Evolutionary conservation across 2,888 invertebrate species (phyloP).

Genomic region (Boloria euphrosyne): DNA sequence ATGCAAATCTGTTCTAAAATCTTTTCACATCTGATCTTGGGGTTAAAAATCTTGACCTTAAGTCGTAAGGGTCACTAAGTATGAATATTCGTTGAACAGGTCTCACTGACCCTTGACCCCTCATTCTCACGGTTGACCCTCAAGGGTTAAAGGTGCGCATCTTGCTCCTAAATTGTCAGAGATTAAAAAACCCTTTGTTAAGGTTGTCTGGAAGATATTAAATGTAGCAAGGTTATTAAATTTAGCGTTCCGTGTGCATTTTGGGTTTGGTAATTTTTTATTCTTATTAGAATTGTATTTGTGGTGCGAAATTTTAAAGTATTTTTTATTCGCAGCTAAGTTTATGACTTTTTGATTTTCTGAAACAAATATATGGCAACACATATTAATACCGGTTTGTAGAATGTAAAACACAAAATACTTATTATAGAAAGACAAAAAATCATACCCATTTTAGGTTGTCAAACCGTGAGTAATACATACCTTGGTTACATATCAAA

Average conservation of each 20-base stretch:
- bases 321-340: too few relatives aligned
- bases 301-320: too few relatives aligned
- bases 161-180: slow-evolving; percentile 30
- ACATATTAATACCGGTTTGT: too few relatives aligned
- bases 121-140: slow-evolving; percentile 68
- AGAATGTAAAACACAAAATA: too few relatives aligned
- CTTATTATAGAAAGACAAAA: too few relatives aligned
- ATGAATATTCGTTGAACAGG: slow-evolving; percentile 63
- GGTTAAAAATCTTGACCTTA: slow-evolving; percentile 76
- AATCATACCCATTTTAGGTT: too few relatives aligned
- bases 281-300: not conserved
- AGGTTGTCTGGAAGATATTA: slow-evolving; percentile 18
- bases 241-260: not conserved
- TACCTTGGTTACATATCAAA: too few relatives aligned
- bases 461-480: too few relatives aligned
- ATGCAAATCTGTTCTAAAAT: slow-evolving; percentile 44
- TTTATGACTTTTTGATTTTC: too few relatives aligned
- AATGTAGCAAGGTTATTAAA: slow-evolving; percentile 13
- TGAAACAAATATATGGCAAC: too few relatives aligned
- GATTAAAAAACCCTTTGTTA: slow-evolving; percentile 23
- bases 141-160: slow-evolving; percentile 47
- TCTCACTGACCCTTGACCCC: slow-evolving; percentile 63
- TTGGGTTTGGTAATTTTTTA: not conserved
- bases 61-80: slow-evolving; percentile 50
- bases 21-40: slow-evolving; percentile 46